phyloP scores from a whole-genome alignment of 2,888 invertebrate species.

The Zygaena filipendulae region DNA sequence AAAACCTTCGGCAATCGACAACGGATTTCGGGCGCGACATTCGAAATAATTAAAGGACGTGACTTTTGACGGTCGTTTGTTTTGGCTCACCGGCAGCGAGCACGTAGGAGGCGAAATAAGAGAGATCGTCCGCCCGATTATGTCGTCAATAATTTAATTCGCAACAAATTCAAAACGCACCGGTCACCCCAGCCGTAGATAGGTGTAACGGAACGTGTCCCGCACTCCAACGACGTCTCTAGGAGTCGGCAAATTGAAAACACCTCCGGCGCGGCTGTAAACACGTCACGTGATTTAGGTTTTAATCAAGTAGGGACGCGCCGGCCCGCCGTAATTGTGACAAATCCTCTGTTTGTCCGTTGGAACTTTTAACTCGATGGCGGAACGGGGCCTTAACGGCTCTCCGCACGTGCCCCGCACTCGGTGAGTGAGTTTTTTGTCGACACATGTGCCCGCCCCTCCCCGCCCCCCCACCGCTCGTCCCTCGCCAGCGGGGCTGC shows the following conservation, averaged over 20 bases:
- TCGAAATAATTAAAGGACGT: slow-evolving; percentile 62
- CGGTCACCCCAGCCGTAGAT: slow-evolving; percentile 49
- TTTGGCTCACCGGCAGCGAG: slow-evolving; percentile 14
- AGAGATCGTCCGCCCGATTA: slow-evolving; percentile 48
- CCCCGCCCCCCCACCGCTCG: slow-evolving; percentile 26
- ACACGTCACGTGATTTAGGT: slow-evolving; percentile 70
- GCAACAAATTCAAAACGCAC: slow-evolving; percentile 63
- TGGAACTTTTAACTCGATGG: slow-evolving; percentile 62
- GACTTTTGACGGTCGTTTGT: slow-evolving; percentile 26
- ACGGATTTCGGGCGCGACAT: slow-evolving; percentile 43
- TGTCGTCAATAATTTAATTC: slow-evolving; percentile 66
- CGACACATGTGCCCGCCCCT: slow-evolving; percentile 62
- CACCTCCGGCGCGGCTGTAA: slow-evolving; percentile 66
- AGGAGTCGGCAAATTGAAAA: slow-evolving; percentile 66
- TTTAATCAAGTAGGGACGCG: slow-evolving; percentile 68
- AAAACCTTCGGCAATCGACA: slow-evolving; percentile 30
- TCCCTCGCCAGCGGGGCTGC: too few relatives aligned
- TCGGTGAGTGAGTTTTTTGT: slow-evolving; percentile 63
- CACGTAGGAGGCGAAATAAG: slow-evolving; percentile 24
- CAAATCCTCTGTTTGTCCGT: slow-evolving; percentile 70
- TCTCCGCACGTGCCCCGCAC: slow-evolving; percentile 59
- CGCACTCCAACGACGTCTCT: slow-evolving; percentile 60
- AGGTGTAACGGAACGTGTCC: slow-evolving; percentile 60
- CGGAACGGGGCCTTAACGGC: slow-evolving; percentile 54
- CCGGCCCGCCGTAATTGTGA: slow-evolving; percentile 65